These are phyloP conservation scores for Varecia variegata DNA, from an alignment of 2,797 vertebrate species.

Conservation along the genomic window DNA sequence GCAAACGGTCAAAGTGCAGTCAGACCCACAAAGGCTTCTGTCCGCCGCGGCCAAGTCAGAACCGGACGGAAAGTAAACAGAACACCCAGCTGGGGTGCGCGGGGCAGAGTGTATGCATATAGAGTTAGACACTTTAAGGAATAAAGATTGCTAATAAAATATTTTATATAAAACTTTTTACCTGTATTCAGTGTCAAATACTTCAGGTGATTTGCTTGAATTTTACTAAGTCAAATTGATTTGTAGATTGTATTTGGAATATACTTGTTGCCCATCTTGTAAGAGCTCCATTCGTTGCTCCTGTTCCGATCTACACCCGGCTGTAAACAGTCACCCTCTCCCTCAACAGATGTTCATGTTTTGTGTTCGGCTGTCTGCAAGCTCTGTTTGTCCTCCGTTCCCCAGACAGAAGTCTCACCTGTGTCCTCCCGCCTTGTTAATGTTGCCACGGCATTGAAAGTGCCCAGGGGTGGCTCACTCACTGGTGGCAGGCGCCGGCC, in stretches of 20 bases:
- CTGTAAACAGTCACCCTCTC: accelerated
- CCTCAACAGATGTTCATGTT: accelerated
- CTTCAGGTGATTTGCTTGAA: not conserved
- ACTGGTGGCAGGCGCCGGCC: accelerated
- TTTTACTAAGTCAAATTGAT: accelerated
- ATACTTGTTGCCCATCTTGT: accelerated
- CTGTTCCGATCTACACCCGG: accelerated
- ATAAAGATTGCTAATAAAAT: constrained; percentile 51
- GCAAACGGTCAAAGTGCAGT: accelerated
- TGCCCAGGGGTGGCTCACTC: accelerated
- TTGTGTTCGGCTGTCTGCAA: not conserved
- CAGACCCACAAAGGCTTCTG: accelerated
- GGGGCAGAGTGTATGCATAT: not conserved
- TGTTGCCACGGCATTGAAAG: too few relatives aligned
- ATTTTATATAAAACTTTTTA: constrained; percentile 18
- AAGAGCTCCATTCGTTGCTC: accelerated
- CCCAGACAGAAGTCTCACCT: not conserved
- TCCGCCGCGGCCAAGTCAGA: not conserved
- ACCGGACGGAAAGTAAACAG: accelerated
- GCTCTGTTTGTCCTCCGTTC: accelerated
- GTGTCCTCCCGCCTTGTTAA: not conserved
- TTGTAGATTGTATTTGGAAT: not conserved
- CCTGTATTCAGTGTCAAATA: not conserved
- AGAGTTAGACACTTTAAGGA: not conserved
- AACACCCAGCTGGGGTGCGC: not conserved